phyloP scores from a whole-genome alignment of 2,797 vertebrate genomes.

The Peromyscus attwateri region DNA sequence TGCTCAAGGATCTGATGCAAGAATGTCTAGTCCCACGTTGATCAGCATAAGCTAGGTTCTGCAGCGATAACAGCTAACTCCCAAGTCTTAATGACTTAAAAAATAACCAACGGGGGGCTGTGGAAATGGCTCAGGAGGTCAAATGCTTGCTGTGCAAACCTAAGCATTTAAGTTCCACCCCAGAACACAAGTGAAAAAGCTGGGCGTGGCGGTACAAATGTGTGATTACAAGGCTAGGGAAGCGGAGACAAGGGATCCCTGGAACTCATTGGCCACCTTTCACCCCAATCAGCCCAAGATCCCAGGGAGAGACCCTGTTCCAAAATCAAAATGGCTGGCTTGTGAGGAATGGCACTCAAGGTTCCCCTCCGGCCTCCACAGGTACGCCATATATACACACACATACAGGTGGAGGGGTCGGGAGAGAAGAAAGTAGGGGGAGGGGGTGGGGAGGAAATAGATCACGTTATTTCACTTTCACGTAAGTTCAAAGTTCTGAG shows the following conservation, averaged over 20 bases:
- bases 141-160: not conserved
- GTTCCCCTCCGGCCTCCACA: not conserved
- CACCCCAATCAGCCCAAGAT: not conserved
- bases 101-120: not conserved
- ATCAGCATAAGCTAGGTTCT: not conserved
- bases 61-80: not conserved
- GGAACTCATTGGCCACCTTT: not conserved
- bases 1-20: not conserved
- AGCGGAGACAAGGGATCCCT: not conserved
- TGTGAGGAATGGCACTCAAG: not conserved
- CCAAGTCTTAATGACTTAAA: conserved; percentile 19
- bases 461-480: not conserved
- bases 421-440: not conserved
- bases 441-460: too few species aligned
- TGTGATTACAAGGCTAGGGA: not conserved
- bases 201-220: not conserved
- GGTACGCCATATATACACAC: not conserved
- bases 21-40: not conserved
- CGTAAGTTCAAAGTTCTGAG: not conserved
- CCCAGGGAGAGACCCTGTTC: not conserved
- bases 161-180: not conserved
- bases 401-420: not conserved
- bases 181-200: not conserved
- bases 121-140: not conserved
- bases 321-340: not conserved